Conservation (phyloP, 2,797 vertebrate species). For the Cryptoprocta ferox region DNA sequence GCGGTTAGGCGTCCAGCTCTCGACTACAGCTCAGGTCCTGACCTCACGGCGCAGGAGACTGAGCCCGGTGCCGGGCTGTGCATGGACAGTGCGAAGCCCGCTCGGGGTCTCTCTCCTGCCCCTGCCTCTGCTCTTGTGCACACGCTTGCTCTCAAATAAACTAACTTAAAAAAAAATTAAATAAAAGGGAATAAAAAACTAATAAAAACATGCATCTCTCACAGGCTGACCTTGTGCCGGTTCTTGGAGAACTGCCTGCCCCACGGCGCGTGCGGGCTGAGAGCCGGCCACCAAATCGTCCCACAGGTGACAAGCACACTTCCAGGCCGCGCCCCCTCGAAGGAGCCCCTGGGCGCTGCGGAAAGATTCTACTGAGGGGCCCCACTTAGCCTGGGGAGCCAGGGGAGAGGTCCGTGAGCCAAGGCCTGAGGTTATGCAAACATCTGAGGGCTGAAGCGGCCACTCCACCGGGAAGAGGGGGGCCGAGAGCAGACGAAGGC, state of each 20-base stretch:
- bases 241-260: background rate
- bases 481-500: background rate
- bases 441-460: rapidly evolving
- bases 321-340: background rate
- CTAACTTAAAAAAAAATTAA: too few relatives aligned
- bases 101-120: too few relatives aligned
- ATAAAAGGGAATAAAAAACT: background rate
- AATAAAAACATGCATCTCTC: background rate
- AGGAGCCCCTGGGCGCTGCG: background rate
- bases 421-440: too few relatives aligned
- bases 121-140: too few relatives aligned
- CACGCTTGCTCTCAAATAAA: too few relatives aligned
- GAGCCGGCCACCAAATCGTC: rapidly evolving
- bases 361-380: too few relatives aligned
- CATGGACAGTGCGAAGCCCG: too few relatives aligned
- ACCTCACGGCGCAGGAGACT: too few relatives aligned
- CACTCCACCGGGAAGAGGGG: background rate
- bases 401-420: background rate
- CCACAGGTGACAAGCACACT: background rate
- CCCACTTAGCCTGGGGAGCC: too few relatives aligned
- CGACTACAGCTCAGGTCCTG: too few relatives aligned
- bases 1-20: too few relatives aligned
- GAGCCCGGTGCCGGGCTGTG: too few relatives aligned
- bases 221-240: background rate
- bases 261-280: background rate